A percentile compares a stretch with the other conserved stretches of the same genome.
Conservation (phyloP, 2,888 invertebrate species). For the Pediacus dermestoides region DNA sequence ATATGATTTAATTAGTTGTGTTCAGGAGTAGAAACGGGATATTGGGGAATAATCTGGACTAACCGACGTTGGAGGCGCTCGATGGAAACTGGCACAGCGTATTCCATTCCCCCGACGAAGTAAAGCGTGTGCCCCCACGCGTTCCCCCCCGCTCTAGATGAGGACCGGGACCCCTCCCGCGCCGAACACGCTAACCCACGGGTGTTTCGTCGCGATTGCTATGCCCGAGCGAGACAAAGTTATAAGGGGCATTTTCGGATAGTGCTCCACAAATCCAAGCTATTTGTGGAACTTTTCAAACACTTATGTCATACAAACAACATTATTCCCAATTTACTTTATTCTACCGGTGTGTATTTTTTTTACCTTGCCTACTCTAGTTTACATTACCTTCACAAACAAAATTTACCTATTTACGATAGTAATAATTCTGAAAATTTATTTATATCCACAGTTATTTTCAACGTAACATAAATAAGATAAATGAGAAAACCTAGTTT, state of each 20-base stretch:
- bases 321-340: slow-evolving; percentile 11
- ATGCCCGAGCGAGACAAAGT: slow-evolving; percentile 7
- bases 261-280: slow-evolving; percentile 16
- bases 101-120: slow-evolving; percentile 29
- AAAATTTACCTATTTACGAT: no score
- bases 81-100: slow-evolving; percentile 25
- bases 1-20: no score
- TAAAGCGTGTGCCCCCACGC: slow-evolving; percentile 33
- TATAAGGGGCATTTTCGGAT: slow-evolving; percentile 21
- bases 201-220: slow-evolving; percentile 10
- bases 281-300: slow-evolving; percentile 36
- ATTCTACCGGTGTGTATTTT: slow-evolving; percentile 15
- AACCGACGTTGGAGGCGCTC: slow-evolving; percentile 11
- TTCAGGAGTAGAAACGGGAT: no score
- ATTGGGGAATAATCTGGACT: neutral
- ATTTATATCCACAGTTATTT: no score
- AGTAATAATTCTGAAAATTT: no score
- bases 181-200: slow-evolving; percentile 6
- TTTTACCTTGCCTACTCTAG: slow-evolving; percentile 2
- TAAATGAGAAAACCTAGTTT: no score
- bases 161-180: slow-evolving; percentile 11
- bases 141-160: slow-evolving; percentile 23
- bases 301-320: slow-evolving; percentile 34
- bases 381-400: no score
- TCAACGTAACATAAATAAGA: no score